Conservation (phyloP, 2,113 vertebrate species). For the Microcebus murinus region DNA sequence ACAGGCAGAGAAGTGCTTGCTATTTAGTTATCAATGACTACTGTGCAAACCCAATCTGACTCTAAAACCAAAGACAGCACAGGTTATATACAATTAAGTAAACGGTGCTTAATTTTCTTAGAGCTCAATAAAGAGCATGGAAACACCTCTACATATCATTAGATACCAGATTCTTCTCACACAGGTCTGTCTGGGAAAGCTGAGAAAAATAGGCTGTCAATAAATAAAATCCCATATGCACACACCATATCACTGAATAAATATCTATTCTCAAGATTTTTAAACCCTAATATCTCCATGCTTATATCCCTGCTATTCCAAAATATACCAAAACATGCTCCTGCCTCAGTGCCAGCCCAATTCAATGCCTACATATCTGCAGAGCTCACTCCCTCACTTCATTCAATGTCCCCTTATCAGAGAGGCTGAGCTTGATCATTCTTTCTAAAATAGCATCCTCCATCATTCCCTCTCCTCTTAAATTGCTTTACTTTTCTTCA, state of each 20-base stretch:
- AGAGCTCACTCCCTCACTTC: background rate
- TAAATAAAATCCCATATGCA: background rate
- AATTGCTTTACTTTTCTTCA: background rate
- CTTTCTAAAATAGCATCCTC: background rate
- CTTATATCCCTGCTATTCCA: background rate
- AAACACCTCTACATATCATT: background rate
- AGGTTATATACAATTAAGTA: background rate
- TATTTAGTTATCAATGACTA: background rate
- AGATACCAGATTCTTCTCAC: background rate
- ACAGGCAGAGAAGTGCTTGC: background rate
- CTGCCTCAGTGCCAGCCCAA: background rate
- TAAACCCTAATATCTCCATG: background rate
- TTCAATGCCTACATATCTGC: background rate
- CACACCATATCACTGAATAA: background rate
- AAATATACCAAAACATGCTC: background rate
- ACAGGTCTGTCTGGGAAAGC: background rate
- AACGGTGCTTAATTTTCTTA: background rate
- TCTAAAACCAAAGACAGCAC: constrained; percentile 15
- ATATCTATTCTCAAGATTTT: background rate
- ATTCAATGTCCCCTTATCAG: background rate
- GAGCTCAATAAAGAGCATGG: background rate
- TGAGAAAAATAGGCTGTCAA: background rate
- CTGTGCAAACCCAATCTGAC: constrained; percentile 1
- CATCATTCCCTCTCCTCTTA: background rate
- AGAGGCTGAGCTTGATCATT: background rate